A percentile compares a stretch with the other conserved stretches of the same genome.
These are phyloP conservation scores for Bombus balteatus DNA, from an alignment of 1,140 invertebrate genomes.

Conservation along the genomic window DNA sequence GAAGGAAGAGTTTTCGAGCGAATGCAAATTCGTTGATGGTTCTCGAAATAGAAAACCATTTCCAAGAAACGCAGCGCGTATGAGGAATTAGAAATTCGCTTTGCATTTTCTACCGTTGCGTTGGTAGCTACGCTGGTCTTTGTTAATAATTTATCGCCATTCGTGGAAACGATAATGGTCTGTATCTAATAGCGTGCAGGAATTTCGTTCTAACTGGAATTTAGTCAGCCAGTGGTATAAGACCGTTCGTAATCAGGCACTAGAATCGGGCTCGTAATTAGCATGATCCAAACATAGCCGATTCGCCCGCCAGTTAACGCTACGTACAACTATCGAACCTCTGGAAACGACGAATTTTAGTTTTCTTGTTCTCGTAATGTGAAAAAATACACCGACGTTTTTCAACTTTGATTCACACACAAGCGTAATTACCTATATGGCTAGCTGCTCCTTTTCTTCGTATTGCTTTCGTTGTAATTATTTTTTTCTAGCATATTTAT, in stretches of 20 bases:
- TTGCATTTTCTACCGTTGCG: slow-evolving; percentile 20
- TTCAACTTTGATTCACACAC: too few species aligned
- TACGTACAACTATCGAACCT: too few species aligned
- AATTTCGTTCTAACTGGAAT: slow-evolving; percentile 26
- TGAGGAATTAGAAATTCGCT: slow-evolving; percentile 39
- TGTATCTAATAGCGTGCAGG: slow-evolving; percentile 36
- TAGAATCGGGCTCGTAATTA: not conserved
- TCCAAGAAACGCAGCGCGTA: not conserved
- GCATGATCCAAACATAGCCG: too few species aligned
- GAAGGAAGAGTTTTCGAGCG: slow-evolving; percentile 6
- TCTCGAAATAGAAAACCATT: slow-evolving; percentile 45
- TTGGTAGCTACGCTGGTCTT: not conserved
- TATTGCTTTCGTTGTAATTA: too few species aligned
- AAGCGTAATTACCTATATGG: too few species aligned
- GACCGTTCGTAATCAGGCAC: not conserved
- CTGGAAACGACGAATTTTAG: not conserved
- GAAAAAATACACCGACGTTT: too few species aligned
- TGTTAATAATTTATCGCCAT: slow-evolving; percentile 21
- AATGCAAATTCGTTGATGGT: slow-evolving; percentile 1
- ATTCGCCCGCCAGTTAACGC: too few species aligned
- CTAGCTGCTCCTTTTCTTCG: too few species aligned
- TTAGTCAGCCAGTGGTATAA: slow-evolving; percentile 2
- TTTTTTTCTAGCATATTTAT: too few species aligned
- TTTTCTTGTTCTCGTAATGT: too few species aligned
- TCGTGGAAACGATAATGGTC: slow-evolving; percentile 44